Evolutionary conservation across 30 jellyfish, hydroid and myxozoan species (phyloP), one percentile per base, ranked within the genome.

Genomic region (Aurelia aurita): DNA sequence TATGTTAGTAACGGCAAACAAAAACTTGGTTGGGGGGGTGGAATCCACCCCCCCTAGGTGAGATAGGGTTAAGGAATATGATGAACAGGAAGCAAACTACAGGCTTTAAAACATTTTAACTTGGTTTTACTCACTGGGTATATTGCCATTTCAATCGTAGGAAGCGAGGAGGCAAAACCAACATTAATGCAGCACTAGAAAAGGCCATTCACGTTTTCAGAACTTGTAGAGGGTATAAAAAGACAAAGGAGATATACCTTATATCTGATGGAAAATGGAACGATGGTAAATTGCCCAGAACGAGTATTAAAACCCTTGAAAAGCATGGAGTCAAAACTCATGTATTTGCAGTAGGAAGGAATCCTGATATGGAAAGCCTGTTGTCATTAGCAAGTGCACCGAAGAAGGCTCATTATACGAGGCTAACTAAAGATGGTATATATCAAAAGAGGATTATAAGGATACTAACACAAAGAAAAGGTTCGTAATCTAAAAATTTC

Each of bases 221-320:
- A 8, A 25, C 43, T 43, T 61, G 70, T 35, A 49, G 35, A 55
- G 91, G 91, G 20, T 69, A 66, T 32, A 84, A 84, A 28, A 82
- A 67, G 58, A 49, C 32, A 12, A 67, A 44, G 70, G 91, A 82
- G 55, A 14, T 82, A 13, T 82, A 82, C 32, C 19, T 82, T 1
- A 43, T 82, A 73, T 67, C 91, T 46, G 91, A 82, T 55, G 91
- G 91, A 21, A 82, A 82, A 32, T 82, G 74, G 78, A 82, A 69
- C 77, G 57, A 67, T 16, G 85, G 91, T 27, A 67, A 23, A 27
- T 19, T 18, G 32, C 91, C 78, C 10, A 14, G 9, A 39, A 43
- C 43, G 16, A n/a, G 64, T 25, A 39, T 82, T 14, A 55, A 45
- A 5, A 55, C 60, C 6, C 65, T 82, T 12, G 20, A 34, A 31